phyloP scores from a whole-genome alignment of 2,888 invertebrate genomes.

The Abrostola tripartita region DNA sequence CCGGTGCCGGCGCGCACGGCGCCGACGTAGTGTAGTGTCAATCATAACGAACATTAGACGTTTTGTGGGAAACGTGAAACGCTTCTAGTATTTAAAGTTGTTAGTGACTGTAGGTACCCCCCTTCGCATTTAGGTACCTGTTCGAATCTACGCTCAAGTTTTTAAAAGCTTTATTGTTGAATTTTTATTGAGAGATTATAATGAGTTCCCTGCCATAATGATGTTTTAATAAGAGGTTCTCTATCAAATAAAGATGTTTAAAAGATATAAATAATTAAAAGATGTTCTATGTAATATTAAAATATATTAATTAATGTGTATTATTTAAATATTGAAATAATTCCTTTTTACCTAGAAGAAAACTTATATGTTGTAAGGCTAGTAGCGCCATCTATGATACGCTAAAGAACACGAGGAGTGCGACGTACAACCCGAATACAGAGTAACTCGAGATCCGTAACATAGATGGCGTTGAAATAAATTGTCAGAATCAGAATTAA shows the following conservation, averaged over 20 bases:
- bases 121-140: slow-evolving; percentile 81
- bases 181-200: slow-evolving; percentile 83
- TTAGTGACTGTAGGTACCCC: slow-evolving; percentile 83
- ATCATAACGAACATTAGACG: slow-evolving; percentile 67
- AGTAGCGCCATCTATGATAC: slow-evolving; percentile 47
- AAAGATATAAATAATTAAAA: slow-evolving; percentile 74
- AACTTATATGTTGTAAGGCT: slow-evolving; percentile 4
- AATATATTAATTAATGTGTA: slow-evolving; percentile 54
- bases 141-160: slow-evolving; percentile 86
- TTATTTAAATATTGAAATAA: slow-evolving; percentile 27
- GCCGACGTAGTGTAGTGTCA: slow-evolving; percentile 78
- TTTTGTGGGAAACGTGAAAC: slow-evolving; percentile 86
- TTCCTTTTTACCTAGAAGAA: not conserved
- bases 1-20: slow-evolving; percentile 50
- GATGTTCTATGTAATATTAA: slow-evolving; percentile 83
- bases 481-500: not conserved
- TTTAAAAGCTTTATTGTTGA: slow-evolving; percentile 86
- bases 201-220: slow-evolving; percentile 80
- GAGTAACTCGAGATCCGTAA: not conserved
- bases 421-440: not conserved
- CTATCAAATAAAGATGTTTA: slow-evolving; percentile 77
- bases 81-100: slow-evolving; percentile 84
- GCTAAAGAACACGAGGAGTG: not conserved
- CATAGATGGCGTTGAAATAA: slow-evolving; percentile 45
- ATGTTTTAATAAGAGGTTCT: slow-evolving; percentile 77